phyloP scores from a whole-genome alignment of 2,888 invertebrate species.

The Diarsia rubi region DNA sequence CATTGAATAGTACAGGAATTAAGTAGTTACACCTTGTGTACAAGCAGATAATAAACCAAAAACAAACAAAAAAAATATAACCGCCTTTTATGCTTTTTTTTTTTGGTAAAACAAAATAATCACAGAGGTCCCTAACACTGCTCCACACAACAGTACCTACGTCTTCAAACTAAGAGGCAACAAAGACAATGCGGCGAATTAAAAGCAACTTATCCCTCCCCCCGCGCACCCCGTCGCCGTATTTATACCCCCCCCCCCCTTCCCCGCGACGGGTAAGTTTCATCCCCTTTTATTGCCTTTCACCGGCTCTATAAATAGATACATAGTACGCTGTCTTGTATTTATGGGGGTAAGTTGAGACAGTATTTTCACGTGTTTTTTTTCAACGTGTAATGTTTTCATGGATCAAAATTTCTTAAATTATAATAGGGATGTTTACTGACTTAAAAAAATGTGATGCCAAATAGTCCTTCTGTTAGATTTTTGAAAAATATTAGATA shows the following conservation, averaged over 20 bases:
- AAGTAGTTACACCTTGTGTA: too few relatives aligned
- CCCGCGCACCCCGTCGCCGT: slow-evolving; percentile 32
- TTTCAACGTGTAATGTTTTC: background rate
- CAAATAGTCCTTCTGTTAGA: too few relatives aligned
- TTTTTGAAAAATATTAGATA: too few relatives aligned
- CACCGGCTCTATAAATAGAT: slow-evolving; percentile 59
- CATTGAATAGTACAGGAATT: too few relatives aligned
- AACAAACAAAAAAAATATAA: too few relatives aligned
- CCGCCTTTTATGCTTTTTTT: too few relatives aligned
- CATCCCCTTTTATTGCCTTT: slow-evolving; percentile 66
- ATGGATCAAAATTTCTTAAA: background rate
- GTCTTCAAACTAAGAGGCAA: slow-evolving; percentile 70
- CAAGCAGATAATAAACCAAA: too few relatives aligned
- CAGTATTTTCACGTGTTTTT: slow-evolving; percentile 2
- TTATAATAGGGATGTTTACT: too few relatives aligned
- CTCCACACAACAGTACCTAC: slow-evolving; percentile 63
- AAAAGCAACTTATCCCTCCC: slow-evolving; percentile 75
- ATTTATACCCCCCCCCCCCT: slow-evolving; percentile 47
- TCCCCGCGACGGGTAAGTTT: slow-evolving; percentile 19
- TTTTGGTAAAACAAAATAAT: too few relatives aligned
- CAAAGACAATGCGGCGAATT: slow-evolving; percentile 77
- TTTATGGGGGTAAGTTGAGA: slow-evolving; percentile 24
- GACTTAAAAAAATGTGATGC: too few relatives aligned
- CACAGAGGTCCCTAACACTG: slow-evolving; percentile 55
- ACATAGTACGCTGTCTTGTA: slow-evolving; percentile 33